A percentile compares a stretch with the other conserved stretches of the same genome.
Conservation (phyloP, 2,888 invertebrate species). For the Eugnorisma glareosa region DNA sequence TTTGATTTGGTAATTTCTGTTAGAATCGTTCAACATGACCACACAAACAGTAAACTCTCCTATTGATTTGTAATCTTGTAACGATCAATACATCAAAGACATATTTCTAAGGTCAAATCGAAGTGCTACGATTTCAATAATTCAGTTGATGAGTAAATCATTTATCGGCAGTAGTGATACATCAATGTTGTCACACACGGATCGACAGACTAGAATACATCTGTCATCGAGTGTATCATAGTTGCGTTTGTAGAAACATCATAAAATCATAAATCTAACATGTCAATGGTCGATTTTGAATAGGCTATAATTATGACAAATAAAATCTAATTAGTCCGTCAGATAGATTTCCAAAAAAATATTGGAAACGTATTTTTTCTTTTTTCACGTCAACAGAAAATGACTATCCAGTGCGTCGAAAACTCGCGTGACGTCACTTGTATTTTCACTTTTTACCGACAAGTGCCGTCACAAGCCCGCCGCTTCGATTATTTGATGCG, state of each 20-base stretch:
- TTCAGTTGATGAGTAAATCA: conserved; percentile 55
- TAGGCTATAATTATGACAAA: too few species aligned
- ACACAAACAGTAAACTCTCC: background rate
- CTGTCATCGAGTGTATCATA: conserved; percentile 42
- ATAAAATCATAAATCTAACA: too few species aligned
- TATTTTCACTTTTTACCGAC: too few species aligned
- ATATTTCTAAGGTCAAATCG: conserved; percentile 16
- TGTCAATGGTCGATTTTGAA: background rate
- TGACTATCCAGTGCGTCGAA: too few species aligned
- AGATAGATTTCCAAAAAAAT: too few species aligned
- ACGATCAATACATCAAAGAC: conserved; percentile 24
- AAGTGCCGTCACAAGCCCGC: too few species aligned
- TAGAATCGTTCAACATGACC: background rate
- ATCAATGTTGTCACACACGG: conserved; percentile 52
- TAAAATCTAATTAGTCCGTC: too few species aligned
- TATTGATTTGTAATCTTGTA: background rate
- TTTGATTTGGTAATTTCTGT: background rate
- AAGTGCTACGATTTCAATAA: conserved; percentile 37
- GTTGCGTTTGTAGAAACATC: background rate
- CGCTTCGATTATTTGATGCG: too few species aligned
- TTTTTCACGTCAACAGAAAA: too few species aligned
- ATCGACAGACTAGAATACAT: conserved; percentile 28
- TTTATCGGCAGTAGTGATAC: conserved; percentile 40
- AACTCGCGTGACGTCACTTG: too few species aligned
- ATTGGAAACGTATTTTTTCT: too few species aligned